Conservation (phyloP, 2,797 vertebrate genomes). For the Acanthurus tractus region DNA sequence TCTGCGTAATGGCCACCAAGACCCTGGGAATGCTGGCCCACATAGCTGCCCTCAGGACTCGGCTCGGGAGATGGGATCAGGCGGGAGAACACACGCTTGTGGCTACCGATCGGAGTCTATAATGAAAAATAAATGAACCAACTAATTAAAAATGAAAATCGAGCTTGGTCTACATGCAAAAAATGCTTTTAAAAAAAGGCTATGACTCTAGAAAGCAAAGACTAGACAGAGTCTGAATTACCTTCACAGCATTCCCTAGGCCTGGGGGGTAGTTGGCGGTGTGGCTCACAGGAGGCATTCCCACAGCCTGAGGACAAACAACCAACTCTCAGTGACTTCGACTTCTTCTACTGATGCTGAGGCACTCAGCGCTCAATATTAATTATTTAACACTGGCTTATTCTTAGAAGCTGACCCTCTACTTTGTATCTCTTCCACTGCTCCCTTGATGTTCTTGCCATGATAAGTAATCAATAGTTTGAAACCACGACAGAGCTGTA, state of each 20-base stretch:
- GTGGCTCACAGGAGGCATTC: slow-evolving; percentile 88
- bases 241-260: slow-evolving; percentile 86
- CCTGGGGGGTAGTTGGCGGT: slow-evolving; percentile 81
- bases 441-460: neutral
- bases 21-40: slow-evolving; percentile 95
- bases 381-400: slow-evolving; percentile 50
- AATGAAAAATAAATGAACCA: neutral
- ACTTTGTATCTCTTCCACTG: slow-evolving; percentile 10
- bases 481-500: slow-evolving; percentile 5
- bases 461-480: slow-evolving; percentile 32
- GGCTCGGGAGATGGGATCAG: slow-evolving; percentile 94
- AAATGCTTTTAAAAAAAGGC: neutral
- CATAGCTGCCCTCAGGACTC: slow-evolving; percentile 92
- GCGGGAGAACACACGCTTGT: slow-evolving; percentile 92
- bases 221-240: slow-evolving; percentile 33
- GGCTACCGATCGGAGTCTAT: slow-evolving; percentile 91
- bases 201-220: neutral
- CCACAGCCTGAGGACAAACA: slow-evolving; percentile 84
- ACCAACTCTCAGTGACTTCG: slow-evolving; percentile 35
- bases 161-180: neutral
- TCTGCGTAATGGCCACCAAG: slow-evolving; percentile 95
- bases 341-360: slow-evolving; percentile 9
- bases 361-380: slow-evolving; percentile 6
- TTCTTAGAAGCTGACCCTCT: slow-evolving; percentile 25
- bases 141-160: neutral